Percentiles rank a stretch among this genome's conserved stretches.
Evolutionary conservation across 2,113 vertebrate species (phyloP).

Genomic region (Laticauda laticaudata): DNA sequence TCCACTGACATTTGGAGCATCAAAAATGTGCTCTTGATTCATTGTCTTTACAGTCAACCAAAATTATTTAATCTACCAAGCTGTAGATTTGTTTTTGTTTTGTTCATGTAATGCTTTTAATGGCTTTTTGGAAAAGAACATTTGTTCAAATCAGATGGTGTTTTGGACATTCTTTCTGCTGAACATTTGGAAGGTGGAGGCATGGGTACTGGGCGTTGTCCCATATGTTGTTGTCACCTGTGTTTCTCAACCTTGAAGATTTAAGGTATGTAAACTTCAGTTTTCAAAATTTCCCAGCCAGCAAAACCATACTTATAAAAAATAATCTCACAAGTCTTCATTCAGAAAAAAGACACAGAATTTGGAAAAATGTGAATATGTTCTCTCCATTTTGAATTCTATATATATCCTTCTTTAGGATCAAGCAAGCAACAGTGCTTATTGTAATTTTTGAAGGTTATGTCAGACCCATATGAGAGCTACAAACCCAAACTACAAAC

Average conservation of each 20-base stretch:
- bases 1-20: background rate
- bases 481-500: background rate
- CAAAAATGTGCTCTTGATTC: background rate
- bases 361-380: background rate
- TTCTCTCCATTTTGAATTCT: background rate
- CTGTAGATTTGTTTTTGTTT: background rate
- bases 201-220: background rate
- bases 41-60: background rate
- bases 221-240: background rate
- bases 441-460: constrained; percentile 24
- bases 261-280: background rate
- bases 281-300: background rate
- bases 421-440: background rate
- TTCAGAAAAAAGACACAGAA: constrained; percentile 27
- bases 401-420: background rate
- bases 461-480: constrained; percentile 13
- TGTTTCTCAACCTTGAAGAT: background rate
- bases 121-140: background rate
- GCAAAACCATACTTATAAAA: background rate
- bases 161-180: background rate
- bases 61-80: background rate
- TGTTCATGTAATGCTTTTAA: background rate
- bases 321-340: background rate
- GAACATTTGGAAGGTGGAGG: background rate
- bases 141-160: background rate